Evolutionary conservation across 1,140 invertebrate species (phyloP).

Genomic region (Bombus consobrinus): DNA sequence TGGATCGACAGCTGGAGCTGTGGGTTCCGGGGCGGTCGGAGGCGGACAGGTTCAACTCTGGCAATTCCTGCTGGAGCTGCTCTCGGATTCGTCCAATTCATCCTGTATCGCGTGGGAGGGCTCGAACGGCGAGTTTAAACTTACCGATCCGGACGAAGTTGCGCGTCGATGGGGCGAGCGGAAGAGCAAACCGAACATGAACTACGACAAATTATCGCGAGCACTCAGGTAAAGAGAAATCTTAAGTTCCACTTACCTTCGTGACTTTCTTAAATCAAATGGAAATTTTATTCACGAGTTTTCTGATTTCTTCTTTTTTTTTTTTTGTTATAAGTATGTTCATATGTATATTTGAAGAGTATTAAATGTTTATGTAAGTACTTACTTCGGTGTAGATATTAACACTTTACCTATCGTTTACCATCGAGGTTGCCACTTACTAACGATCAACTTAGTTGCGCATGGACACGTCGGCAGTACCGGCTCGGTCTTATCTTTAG

Average conservation of each 20-base stretch:
- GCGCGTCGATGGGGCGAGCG: slow-evolving; percentile 98
- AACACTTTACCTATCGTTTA: no score
- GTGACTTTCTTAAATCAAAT: not conserved
- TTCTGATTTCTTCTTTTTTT: no score
- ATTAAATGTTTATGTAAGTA: no score
- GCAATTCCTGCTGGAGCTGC: slow-evolving; percentile 98
- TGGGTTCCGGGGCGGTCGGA: slow-evolving; percentile 88
- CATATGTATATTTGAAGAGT: no score
- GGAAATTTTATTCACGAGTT: no score
- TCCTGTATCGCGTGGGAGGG: slow-evolving; percentile 98
- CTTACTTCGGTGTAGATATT: no score
- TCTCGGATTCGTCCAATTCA: slow-evolving; percentile 96
- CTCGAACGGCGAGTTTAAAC: slow-evolving; percentile 97
- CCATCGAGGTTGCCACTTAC: no score
- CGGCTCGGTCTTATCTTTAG: no score
- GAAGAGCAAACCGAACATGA: slow-evolving; percentile 99
- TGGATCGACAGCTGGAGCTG: slow-evolving; percentile 86
- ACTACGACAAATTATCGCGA: slow-evolving; percentile 98
- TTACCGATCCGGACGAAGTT: slow-evolving; percentile 99
- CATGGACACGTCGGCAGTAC: no score
- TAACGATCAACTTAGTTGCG: no score
- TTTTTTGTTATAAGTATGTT: no score
- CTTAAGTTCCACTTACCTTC: not conserved
- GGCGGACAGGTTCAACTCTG: slow-evolving; percentile 98
- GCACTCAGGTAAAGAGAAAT: slow-evolving; percentile 90